Evolutionary conservation across 1,140 invertebrate species (phyloP).

Genomic region (Diuraphis noxia): DNA sequence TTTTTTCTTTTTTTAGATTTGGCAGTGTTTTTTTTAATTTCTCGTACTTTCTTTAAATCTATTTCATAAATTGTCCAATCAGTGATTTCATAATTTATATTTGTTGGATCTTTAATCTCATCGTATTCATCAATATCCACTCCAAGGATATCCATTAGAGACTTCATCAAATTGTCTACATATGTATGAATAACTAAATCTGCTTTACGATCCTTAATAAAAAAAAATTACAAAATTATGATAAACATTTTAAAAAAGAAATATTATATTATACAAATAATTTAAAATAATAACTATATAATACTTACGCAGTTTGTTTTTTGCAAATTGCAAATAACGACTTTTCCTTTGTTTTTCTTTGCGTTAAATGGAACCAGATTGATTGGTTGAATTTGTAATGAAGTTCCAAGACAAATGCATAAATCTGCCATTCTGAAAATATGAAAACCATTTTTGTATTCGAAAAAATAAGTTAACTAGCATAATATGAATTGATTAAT

Average conservation of each 20-base stretch:
- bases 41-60: slow-evolving; percentile 62
- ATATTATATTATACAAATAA: background rate
- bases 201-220: slow-evolving; percentile 83
- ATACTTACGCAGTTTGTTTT: slow-evolving; percentile 89
- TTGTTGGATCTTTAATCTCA: slow-evolving; percentile 70
- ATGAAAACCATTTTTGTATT: background rate
- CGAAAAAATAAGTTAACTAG: background rate
- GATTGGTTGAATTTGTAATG: slow-evolving; percentile 95
- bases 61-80: slow-evolving; percentile 68
- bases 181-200: slow-evolving; percentile 87
- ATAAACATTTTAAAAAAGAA: background rate
- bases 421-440: slow-evolving; percentile 65
- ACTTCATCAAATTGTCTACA: slow-evolving; percentile 82
- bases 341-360: slow-evolving; percentile 74
- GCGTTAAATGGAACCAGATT: slow-evolving; percentile 89
- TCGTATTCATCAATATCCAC: slow-evolving; percentile 75
- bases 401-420: slow-evolving; percentile 85
- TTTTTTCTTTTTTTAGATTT: slow-evolving; percentile 48
- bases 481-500: too few relatives aligned
- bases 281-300: background rate
- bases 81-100: slow-evolving; percentile 59
- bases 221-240: background rate
- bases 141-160: slow-evolving; percentile 74
- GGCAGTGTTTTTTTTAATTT: slow-evolving; percentile 55
- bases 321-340: slow-evolving; percentile 96